Evolutionary conservation across 1,140 invertebrate genomes (phyloP).

Genomic region (Carcinoscorpius rotundicauda): DNA sequence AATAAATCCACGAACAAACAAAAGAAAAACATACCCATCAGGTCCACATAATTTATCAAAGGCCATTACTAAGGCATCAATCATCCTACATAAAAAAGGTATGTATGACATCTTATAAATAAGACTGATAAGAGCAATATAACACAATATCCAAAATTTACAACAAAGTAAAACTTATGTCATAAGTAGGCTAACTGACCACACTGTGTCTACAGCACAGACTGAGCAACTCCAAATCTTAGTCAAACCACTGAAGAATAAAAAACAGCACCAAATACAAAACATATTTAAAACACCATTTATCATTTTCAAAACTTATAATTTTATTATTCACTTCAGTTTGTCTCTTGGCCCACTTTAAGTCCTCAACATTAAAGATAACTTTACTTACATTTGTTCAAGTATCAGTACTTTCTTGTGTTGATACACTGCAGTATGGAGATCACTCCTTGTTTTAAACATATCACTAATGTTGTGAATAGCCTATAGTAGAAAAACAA

Average conservation of each 20-base stretch:
- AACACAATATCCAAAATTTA: neutral
- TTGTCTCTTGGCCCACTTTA: no score
- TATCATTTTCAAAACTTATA: no score
- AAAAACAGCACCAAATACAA: no score
- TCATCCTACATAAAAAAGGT: conserved; percentile 8
- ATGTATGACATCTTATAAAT: neutral
- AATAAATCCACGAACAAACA: no score
- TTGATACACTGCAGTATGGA: conserved; percentile 41
- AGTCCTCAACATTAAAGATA: no score
- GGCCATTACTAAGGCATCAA: conserved; percentile 11
- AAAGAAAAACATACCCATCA: conserved; percentile 9
- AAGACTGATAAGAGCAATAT: neutral
- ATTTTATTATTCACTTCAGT: no score
- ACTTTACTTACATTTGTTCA: conserved; percentile 33
- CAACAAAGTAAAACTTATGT: neutral
- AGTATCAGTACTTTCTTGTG: conserved; percentile 36
- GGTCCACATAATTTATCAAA: conserved; percentile 8
- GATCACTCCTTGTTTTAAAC: conserved; percentile 34
- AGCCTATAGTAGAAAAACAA: neutral
- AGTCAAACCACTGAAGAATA: no score
- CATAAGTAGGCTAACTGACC: no score
- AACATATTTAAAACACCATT: no score
- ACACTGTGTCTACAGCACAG: no score
- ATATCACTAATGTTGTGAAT: conserved; percentile 35
- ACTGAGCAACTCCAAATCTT: no score